Conservation (phyloP, 2,797 vertebrate genomes). For the Holocentrus rufus region DNA sequence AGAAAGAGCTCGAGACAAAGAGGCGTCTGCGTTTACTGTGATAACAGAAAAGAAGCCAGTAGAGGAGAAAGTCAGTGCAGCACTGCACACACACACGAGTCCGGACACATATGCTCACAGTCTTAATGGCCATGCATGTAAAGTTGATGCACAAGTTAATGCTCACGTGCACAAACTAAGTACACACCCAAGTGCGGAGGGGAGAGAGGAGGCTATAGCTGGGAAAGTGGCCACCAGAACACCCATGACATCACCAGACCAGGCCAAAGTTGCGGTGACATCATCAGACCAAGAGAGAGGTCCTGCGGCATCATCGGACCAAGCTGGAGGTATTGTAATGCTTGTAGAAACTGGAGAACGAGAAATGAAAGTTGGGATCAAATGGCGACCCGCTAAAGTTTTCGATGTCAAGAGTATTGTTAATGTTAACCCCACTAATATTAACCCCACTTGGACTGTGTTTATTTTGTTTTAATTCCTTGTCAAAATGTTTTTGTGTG, state of each 20-base stretch:
- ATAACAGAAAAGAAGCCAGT: constrained; percentile 53
- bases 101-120: background rate
- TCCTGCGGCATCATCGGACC: constrained; percentile 6
- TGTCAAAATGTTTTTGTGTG: background rate
- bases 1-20: background rate
- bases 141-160: background rate
- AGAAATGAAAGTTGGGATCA: background rate
- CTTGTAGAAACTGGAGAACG: background rate
- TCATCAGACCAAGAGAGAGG: constrained; percentile 21
- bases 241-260: background rate
- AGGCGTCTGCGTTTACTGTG: constrained; percentile 46
- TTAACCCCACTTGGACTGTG: background rate
- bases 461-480: background rate
- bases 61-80: constrained; percentile 20
- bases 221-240: background rate
- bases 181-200: background rate
- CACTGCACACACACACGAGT: background rate
- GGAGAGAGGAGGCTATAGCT: background rate
- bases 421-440: background rate
- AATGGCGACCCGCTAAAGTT: background rate
- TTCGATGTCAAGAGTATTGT: too few species aligned
- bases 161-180: background rate
- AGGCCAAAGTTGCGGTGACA: background rate
- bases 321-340: constrained; percentile 30
- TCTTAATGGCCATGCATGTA: background rate